Percentiles rank a stretch among this genome's conserved stretches.
phyloP scores from a whole-genome alignment of 2,888 invertebrate genomes.

The Drosophila anceps region DNA sequence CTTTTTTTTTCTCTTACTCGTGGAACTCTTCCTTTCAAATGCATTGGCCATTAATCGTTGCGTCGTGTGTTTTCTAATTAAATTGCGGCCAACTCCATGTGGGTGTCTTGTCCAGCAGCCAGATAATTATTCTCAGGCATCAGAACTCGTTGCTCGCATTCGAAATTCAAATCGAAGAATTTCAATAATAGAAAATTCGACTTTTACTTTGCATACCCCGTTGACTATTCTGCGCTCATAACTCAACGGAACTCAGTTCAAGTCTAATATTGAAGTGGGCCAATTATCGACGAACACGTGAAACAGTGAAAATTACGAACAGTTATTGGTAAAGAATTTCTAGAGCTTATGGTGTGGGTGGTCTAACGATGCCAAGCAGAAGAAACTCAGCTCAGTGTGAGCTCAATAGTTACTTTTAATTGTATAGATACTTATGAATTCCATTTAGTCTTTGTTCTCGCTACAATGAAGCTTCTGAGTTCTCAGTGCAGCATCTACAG shows the following conservation, averaged over 20 bases:
- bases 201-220: slow-evolving; percentile 75
- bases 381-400: slow-evolving; percentile 5
- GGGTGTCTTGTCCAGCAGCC: slow-evolving; percentile 58
- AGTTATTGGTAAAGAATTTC: slow-evolving; percentile 20
- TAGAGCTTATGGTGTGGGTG: slow-evolving; percentile 43
- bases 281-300: slow-evolving; percentile 41
- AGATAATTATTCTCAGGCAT: slow-evolving; percentile 54
- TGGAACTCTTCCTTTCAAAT: slow-evolving; percentile 76
- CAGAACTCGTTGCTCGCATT: slow-evolving; percentile 55
- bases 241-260: slow-evolving; percentile 29
- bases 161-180: slow-evolving; percentile 12
- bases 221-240: slow-evolving; percentile 47
- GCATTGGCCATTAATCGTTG: slow-evolving; percentile 75
- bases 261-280: slow-evolving; percentile 40
- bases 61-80: slow-evolving; percentile 73
- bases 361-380: slow-evolving; percentile 31
- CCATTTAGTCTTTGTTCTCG: not conserved
- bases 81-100: slow-evolving; percentile 74
- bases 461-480: not conserved
- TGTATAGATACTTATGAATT: slow-evolving; percentile 2
- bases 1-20: not conserved
- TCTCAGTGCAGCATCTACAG: not conserved
- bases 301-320: slow-evolving; percentile 34
- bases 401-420: not conserved
- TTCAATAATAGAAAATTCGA: slow-evolving; percentile 28